Evolutionary conservation across 2,888 invertebrate species (phyloP).

Genomic region (Norana najaformis): DNA sequence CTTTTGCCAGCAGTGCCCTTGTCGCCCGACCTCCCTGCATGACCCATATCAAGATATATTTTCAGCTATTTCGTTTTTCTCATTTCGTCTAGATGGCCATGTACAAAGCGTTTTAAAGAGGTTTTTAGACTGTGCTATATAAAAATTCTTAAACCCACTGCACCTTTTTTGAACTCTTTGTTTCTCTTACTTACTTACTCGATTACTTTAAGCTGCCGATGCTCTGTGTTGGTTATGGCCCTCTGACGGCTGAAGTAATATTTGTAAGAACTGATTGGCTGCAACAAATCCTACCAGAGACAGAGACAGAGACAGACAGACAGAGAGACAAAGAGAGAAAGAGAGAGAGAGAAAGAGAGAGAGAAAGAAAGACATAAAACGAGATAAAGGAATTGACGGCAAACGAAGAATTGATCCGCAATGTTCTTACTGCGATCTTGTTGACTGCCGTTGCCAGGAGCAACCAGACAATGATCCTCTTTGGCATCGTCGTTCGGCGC

Average conservation of each 20-base stretch:
- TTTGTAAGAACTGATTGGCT: background rate
- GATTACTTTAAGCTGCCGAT: background rate
- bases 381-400: background rate
- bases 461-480: constrained; percentile 16
- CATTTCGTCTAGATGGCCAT: background rate
- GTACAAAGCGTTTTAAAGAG: background rate
- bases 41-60: background rate
- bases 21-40: too few species aligned
- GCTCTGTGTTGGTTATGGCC: background rate
- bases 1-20: too few species aligned
- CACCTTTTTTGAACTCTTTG: background rate
- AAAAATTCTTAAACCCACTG: background rate
- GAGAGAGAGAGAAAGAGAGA: background rate
- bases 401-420: background rate
- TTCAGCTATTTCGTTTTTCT: background rate
- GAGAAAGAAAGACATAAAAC: background rate
- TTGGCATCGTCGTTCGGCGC: constrained; percentile 13
- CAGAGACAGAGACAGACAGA: background rate
- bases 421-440: constrained; percentile 18
- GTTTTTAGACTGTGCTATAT: background rate
- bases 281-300: background rate
- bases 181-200: background rate
- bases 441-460: constrained; percentile 9
- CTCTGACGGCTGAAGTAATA: too few species aligned
- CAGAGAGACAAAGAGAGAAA: background rate